These are phyloP conservation scores for Alloplasta piceator DNA, from an alignment of 2,888 invertebrate genomes.

Conservation along the genomic window DNA sequence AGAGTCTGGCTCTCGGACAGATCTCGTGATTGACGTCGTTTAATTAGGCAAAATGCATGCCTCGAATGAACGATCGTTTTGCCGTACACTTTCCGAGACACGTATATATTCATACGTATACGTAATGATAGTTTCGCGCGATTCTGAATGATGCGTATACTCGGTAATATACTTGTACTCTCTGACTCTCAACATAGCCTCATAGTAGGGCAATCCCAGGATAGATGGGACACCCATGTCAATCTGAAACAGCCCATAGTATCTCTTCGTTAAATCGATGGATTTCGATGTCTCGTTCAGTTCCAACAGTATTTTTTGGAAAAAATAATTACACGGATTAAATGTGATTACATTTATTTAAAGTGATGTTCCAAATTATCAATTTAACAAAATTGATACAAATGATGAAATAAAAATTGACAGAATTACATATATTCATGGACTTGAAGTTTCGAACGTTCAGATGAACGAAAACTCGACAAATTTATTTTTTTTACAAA, in stretches of 20 bases:
- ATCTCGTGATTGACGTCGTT: conserved; percentile 62
- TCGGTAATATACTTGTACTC: conserved; percentile 32
- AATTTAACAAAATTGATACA: no score
- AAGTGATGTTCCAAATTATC: no score
- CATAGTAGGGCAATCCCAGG: not conserved
- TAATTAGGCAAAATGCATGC: conserved; percentile 63
- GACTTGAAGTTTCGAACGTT: no score
- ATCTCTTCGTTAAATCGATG: no score
- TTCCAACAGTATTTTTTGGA: no score
- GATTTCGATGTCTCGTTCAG: no score
- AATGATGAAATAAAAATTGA: no score
- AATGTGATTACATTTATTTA: no score
- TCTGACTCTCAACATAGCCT: conserved; percentile 17
- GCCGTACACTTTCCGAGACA: not conserved
- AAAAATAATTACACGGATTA: no score
- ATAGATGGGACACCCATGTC: not conserved
- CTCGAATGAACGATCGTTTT: conserved; percentile 47
- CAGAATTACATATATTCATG: no score
- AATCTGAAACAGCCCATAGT: not conserved
- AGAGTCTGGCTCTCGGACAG: not conserved
- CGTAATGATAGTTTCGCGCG: conserved; percentile 56
- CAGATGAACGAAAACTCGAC: no score
- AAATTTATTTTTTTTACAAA: no score
- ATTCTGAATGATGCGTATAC: conserved; percentile 46
- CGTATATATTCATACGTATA: not conserved